A percentile compares a stretch with the other conserved stretches of the same genome.
Evolutionary conservation across 1,140 invertebrate genomes (phyloP).

Genomic region (Drosophila paulistorum): DNA sequence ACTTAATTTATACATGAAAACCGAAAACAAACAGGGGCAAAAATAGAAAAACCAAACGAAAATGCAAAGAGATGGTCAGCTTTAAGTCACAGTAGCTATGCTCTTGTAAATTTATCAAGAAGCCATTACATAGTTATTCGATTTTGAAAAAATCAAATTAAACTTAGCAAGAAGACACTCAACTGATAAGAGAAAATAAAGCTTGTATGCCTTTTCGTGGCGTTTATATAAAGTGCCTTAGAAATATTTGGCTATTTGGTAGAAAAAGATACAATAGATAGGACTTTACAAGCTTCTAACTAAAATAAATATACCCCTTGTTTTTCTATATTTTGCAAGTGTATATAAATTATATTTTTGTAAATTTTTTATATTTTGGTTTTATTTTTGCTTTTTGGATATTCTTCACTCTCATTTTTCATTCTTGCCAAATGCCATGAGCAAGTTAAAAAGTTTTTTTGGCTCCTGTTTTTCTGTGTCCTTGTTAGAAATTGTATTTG

Average conservation of each 20-base stretch:
- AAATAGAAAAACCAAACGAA: neutral
- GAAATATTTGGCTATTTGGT: too few relatives aligned
- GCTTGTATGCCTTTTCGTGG: too few relatives aligned
- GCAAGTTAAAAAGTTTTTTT: slow-evolving; percentile 12
- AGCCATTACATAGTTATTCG: neutral
- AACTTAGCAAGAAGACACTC: too few relatives aligned
- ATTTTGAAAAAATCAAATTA: neutral
- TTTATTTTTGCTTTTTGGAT: neutral
- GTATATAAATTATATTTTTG: neutral
- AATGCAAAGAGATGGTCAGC: neutral
- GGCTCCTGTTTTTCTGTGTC: slow-evolving; percentile 13
- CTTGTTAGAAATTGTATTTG: slow-evolving; percentile 68
- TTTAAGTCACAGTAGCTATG: neutral
- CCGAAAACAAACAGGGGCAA: neutral
- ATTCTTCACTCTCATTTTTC: slow-evolving; percentile 4
- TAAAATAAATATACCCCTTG: neutral
- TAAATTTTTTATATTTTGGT: neutral
- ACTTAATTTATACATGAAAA: slow-evolving; percentile 18
- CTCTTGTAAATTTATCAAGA: neutral
- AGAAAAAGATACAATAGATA: too few relatives aligned
- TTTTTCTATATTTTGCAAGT: neutral
- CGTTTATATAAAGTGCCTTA: too few relatives aligned
- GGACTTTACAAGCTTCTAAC: too few relatives aligned
- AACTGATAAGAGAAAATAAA: too few relatives aligned
- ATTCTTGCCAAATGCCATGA: slow-evolving; percentile 1